These are phyloP conservation scores for Procambarus clarkii DNA, from an alignment of 1,140 invertebrate species.

Conservation along the genomic window DNA sequence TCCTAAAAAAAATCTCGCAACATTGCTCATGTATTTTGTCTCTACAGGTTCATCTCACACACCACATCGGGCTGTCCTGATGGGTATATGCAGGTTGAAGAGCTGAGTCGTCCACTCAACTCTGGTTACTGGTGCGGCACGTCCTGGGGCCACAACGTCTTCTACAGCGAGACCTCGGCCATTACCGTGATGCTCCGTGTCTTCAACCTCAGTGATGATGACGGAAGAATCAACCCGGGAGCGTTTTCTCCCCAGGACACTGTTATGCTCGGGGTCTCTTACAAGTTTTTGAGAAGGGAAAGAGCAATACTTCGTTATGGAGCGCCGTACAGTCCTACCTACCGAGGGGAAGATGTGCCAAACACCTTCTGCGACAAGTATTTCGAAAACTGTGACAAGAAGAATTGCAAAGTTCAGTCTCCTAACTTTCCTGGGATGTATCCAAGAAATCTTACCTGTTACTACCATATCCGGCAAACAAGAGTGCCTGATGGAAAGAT, in stretches of 20 bases:
- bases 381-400: slow-evolving; percentile 91
- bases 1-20: not conserved
- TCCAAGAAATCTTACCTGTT: slow-evolving; percentile 89
- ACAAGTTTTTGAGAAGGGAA: slow-evolving; percentile 85
- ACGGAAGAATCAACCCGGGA: slow-evolving; percentile 74
- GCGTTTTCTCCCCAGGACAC: slow-evolving; percentile 59
- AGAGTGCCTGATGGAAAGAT: slow-evolving; percentile 78
- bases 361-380: slow-evolving; percentile 91
- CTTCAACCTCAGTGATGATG: slow-evolving; percentile 80
- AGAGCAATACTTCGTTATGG: slow-evolving; percentile 87
- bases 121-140: slow-evolving; percentile 90
- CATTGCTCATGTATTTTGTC: not conserved
- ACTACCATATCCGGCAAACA: slow-evolving; percentile 85
- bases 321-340: slow-evolving; percentile 77
- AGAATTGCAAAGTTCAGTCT: slow-evolving; percentile 89
- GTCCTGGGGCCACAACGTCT: slow-evolving; percentile 89
- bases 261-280: slow-evolving; percentile 83
- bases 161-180: slow-evolving; percentile 88
- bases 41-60: slow-evolving; percentile 74
- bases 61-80: slow-evolving; percentile 75
- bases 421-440: slow-evolving; percentile 92
- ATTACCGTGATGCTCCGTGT: slow-evolving; percentile 86
- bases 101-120: slow-evolving; percentile 83
- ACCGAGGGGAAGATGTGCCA: slow-evolving; percentile 87
- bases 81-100: slow-evolving; percentile 86